Percentiles rank a stretch among this genome's conserved stretches.
Conservation (phyloP, 1,140 invertebrate genomes). For the Ips nitidus region DNA sequence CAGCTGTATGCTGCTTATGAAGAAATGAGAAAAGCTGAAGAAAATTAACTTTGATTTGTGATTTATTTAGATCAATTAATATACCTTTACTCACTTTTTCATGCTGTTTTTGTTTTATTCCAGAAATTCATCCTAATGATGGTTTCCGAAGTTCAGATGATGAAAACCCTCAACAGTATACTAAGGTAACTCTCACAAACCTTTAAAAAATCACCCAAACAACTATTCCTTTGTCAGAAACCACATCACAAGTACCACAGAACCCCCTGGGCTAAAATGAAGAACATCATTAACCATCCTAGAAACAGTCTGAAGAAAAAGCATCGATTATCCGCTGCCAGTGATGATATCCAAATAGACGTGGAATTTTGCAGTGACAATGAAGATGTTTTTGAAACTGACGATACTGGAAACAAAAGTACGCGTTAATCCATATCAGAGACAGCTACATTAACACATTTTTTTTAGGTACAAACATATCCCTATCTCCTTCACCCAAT, state of each 20-base stretch:
- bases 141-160: slow-evolving; percentile 42
- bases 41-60: background rate
- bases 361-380: slow-evolving; percentile 52
- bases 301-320: slow-evolving; percentile 67
- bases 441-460: background rate
- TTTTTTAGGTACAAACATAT: slow-evolving; percentile 30
- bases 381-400: slow-evolving; percentile 57
- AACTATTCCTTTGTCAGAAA: slow-evolving; percentile 7
- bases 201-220: slow-evolving; percentile 35
- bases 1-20: slow-evolving; percentile 7
- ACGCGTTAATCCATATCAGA: background rate
- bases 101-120: background rate
- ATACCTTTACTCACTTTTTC: background rate
- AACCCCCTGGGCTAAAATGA: slow-evolving; percentile 70
- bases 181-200: slow-evolving; percentile 1
- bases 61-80: background rate
- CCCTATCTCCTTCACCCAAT: slow-evolving; percentile 30
- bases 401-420: slow-evolving; percentile 48
- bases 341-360: slow-evolving; percentile 48
- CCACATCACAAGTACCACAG: slow-evolving; percentile 42
- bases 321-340: slow-evolving; percentile 48
- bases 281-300: slow-evolving; percentile 67
- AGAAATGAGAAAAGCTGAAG: slow-evolving; percentile 11
- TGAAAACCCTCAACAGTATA: slow-evolving; percentile 41
- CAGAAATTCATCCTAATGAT: slow-evolving; percentile 25